Conservation (phyloP, 2,797 vertebrate species). For the Lagodon rhomboides region DNA sequence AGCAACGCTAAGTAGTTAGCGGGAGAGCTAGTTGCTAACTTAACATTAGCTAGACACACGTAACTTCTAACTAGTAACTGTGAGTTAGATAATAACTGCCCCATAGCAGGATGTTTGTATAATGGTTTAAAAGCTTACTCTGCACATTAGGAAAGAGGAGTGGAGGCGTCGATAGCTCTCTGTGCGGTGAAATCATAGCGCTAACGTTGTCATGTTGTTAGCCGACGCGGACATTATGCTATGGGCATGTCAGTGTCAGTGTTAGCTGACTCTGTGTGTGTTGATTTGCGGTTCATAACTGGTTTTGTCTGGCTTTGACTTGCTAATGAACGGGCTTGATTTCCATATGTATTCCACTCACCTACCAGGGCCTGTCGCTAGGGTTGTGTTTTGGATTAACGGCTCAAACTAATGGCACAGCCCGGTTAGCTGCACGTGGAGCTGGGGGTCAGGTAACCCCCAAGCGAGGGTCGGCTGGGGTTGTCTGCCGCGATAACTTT, state of each 20-base stretch:
- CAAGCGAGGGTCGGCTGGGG: background rate
- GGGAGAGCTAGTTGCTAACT: slow-evolving; percentile 35
- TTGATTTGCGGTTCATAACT: background rate
- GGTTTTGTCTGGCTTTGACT: slow-evolving; percentile 21
- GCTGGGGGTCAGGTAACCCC: background rate
- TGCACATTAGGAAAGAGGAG: fast-evolving
- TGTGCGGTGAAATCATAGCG: background rate
- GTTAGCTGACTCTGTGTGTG: background rate
- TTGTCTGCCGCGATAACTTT: background rate
- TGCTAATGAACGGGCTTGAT: background rate
- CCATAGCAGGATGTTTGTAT: fast-evolving
- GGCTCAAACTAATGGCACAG: fast-evolving
- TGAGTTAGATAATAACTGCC: fast-evolving
- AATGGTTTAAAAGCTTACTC: fast-evolving
- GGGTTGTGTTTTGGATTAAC: background rate
- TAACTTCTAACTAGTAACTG: background rate
- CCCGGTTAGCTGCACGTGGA: slow-evolving; percentile 49
- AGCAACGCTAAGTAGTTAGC: slow-evolving; percentile 44
- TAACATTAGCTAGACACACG: slow-evolving; percentile 50
- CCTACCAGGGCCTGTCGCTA: fast-evolving
- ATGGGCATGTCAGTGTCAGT: background rate
- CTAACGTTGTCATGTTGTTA: slow-evolving; percentile 1
- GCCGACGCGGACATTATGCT: slow-evolving; percentile 3
- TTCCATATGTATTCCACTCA: fast-evolving
- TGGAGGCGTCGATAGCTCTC: fast-evolving